Conservation (phyloP, 2,888 invertebrate species). For the Lithophane ornitopus region DNA sequence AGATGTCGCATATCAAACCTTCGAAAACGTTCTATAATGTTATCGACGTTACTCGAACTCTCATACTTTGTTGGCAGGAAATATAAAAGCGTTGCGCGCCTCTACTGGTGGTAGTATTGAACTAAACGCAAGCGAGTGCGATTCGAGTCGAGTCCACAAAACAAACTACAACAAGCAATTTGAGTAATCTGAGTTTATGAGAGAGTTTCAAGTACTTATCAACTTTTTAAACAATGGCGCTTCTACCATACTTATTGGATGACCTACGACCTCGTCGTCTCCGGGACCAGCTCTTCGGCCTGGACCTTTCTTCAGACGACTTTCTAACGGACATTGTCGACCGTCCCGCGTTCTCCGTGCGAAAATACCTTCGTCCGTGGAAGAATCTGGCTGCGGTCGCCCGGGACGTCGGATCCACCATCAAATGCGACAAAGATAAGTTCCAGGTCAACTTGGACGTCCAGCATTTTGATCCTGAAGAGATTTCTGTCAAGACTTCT, state of each 20-base stretch:
- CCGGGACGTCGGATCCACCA: slow-evolving; percentile 89
- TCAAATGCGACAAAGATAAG: slow-evolving; percentile 89
- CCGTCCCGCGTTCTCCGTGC: slow-evolving; percentile 74
- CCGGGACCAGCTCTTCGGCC: slow-evolving; percentile 82
- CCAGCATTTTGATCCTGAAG: slow-evolving; percentile 94
- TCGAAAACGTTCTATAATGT: slow-evolving; percentile 49
- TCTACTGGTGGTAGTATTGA: slow-evolving; percentile 67
- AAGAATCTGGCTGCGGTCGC: slow-evolving; percentile 82
- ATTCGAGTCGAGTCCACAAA: background rate
- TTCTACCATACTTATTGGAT: slow-evolving; percentile 82
- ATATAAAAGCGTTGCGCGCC: slow-evolving; percentile 75
- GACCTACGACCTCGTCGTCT: slow-evolving; percentile 80
- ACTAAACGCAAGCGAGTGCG: slow-evolving; percentile 46
- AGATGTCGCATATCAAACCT: slow-evolving; percentile 54
- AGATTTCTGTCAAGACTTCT: slow-evolving; percentile 94
- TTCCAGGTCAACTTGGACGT: slow-evolving; percentile 94
- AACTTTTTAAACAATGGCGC: slow-evolving; percentile 75
- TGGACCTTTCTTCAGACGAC: slow-evolving; percentile 83
- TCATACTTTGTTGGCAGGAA: slow-evolving; percentile 19
- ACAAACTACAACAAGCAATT: slow-evolving; percentile 8
- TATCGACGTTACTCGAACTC: slow-evolving; percentile 54
- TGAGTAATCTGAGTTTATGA: background rate
- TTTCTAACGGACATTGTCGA: slow-evolving; percentile 81
- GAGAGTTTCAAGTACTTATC: background rate
- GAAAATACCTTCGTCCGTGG: slow-evolving; percentile 84